Evolutionary conservation across 2,888 invertebrate species (phyloP).

Genomic region (Scelioninae gen. 1): DNA sequence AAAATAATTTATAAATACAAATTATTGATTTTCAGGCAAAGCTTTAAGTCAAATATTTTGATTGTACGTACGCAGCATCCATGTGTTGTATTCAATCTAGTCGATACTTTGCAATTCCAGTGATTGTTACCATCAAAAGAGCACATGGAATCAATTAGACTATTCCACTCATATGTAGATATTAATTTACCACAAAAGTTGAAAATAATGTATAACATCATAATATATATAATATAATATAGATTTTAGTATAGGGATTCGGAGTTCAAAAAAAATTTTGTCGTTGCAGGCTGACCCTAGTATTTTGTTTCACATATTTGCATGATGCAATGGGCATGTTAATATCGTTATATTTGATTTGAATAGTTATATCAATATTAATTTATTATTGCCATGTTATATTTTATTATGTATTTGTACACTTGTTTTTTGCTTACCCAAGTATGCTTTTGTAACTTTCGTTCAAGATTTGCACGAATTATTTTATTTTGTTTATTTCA

Average conservation of each 20-base stretch:
- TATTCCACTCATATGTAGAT: neutral
- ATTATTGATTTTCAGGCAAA: conserved; percentile 50
- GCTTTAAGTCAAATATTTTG: conserved; percentile 30
- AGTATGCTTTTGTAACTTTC: neutral
- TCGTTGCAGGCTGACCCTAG: conserved; percentile 58
- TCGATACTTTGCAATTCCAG: conserved; percentile 22
- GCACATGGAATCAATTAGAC: conserved; percentile 11
- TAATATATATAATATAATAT: conserved; percentile 3
- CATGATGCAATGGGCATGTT: conserved; percentile 30
- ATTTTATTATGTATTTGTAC: conserved; percentile 8
- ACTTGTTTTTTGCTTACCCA: neutral
- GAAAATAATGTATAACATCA: conserved; percentile 5
- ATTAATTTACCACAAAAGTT: neutral
- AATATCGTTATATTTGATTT: neutral
- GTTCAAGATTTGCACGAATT: conserved; percentile 11
- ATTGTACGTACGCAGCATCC: conserved; percentile 59
- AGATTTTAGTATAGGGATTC: conserved; percentile 24
- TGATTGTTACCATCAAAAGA: conserved; percentile 6
- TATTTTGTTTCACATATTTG: conserved; percentile 10
- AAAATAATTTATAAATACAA: conserved; percentile 37
- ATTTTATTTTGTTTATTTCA: conserved; percentile 5
- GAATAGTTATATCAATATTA: neutral
- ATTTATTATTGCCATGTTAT: neutral
- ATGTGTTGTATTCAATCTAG: conserved; percentile 58
- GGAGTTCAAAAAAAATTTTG: conserved; percentile 32